Base-by-base conservation (phyloP, 2,113 vertebrate species). In the Electrona antarctica region DNA sequence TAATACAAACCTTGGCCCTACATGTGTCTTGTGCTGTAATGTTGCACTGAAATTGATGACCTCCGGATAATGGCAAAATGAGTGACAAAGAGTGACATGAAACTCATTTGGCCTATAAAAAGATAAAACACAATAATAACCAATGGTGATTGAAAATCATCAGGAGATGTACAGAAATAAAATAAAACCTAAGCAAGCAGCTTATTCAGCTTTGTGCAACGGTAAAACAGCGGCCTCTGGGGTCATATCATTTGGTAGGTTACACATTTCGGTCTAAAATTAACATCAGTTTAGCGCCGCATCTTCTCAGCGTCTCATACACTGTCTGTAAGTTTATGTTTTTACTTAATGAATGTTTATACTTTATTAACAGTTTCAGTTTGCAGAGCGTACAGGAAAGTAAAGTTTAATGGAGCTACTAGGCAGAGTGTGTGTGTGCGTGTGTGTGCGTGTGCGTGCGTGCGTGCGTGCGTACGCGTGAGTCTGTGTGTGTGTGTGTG, bases 261-360 rank as follows among this genome's bases (percentile, higher is more conserved):
- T 29, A n/a, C 7, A 59, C 11, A 28, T 67, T 15, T 33, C 6
- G 14, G 33, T 7, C 2, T 14, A 48, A 8, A 21, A 21, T 21
- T 21, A 21, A 21, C 21, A 21, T 21, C 21, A 21, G 21, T 21
- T 21, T 21, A 21, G 21, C 21, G 21, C 21, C 21, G 69, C 5
- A 51, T 52, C 6, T 1, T 55, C 33, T 77, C 12, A 65, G 11
- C 74, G 81, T 76, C 21, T 21, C 21, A 21, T 21, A 21, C 1
- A 21, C 81, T 93, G 92, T 84, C 73, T 0, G 8, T 93, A 67
- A 21, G 21, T 92, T 88, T 3, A 12, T 79, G 57, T 78, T 90
- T 14, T 79, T 93, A 54, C 75, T 93, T 41, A 70, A 57, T 14
- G 89, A 92, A 77, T 62, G 73, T 81, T 21, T 86, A 79, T 2